Evolutionary conservation across 2,113 vertebrate species (phyloP), one percentile per base, ranked within the genome.

Genomic region (Thunnus maccoyii): DNA sequence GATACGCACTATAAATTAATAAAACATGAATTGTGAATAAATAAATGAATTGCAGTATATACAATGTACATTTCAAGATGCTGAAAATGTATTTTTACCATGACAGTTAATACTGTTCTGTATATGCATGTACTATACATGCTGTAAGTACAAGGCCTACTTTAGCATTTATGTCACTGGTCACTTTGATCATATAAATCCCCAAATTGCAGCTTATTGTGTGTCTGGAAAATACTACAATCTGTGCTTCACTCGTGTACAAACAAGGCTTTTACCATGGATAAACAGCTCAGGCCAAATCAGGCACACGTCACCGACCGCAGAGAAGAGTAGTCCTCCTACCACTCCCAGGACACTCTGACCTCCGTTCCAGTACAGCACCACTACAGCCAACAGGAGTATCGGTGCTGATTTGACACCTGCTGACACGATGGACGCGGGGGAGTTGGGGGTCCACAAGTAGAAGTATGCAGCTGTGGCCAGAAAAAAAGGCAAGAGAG

Each of bases 281-380:
- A 97, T 87, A 90, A 98, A 97, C 47, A 92, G 80, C 0, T 95
- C 84, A 0, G 94, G 93, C 97, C 97, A 98, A 17, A 97, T 52
- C 5, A 98, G 93, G 84, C 94, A 97, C 63, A 72, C 63, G 46
- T 98, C 97, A 2, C 97, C 97, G 0, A 94, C 84, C 0, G 94
- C 95, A 0, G 96, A 97, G 69, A 96, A 93, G 15, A 96, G 3
- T 0, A 98, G 91, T 1, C 95, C 97, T 7, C 76, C 73, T 0
- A 86, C 65, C 52, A 94, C 91, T 36, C 95, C 91, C 51, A 92
- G 75, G 18, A 94, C 60, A 65, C 88, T 89, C 63, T 87, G 57
- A 54, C 89, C 87, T n/a, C 95, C 92, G 6, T 93, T 95, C 90
- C 94, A 91, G 75, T 82, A 90, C 73, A 96, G 83, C 80, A 96